Percentiles rank a stretch among this genome's conserved stretches.
Conservation (phyloP, 1,140 invertebrate genomes). For the Drosophila setifemur region DNA sequence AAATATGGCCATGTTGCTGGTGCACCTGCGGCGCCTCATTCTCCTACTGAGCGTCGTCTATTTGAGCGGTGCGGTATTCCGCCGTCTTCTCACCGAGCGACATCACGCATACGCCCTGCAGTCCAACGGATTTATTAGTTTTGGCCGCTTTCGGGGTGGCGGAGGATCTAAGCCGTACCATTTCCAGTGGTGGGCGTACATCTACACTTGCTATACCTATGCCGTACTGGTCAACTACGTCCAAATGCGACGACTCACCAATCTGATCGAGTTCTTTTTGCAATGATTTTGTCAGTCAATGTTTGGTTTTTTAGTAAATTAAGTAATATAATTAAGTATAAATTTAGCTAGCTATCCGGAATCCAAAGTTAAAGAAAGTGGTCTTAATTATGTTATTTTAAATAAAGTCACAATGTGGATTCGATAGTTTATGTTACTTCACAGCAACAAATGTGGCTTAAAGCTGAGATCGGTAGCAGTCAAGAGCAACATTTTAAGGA, state of each 20-base stretch:
- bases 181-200: conserved; percentile 81
- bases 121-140: conserved; percentile 33
- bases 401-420: too few species aligned
- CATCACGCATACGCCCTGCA: conserved; percentile 61
- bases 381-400: too few species aligned
- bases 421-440: too few species aligned
- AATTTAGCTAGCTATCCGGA: too few species aligned
- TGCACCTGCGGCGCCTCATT: conserved; percentile 75
- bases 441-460: too few species aligned
- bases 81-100: conserved; percentile 60
- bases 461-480: too few species aligned
- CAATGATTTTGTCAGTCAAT: conserved; percentile 11
- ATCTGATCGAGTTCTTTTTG: conserved; percentile 68
- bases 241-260: conserved; percentile 59
- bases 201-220: conserved; percentile 71
- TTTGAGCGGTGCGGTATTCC: conserved; percentile 59
- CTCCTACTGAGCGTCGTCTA: conserved; percentile 75
- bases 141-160: conserved; percentile 1
- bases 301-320: not conserved
- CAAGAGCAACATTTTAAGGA: too few species aligned
- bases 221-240: conserved; percentile 68
- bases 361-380: too few species aligned
- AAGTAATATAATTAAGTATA: too few species aligned
- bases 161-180: conserved; percentile 57
- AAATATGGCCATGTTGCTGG: conserved; percentile 67